A percentile compares a stretch with the other conserved stretches of the same genome.
Conservation (phyloP, 2,113 vertebrate species). For the Aegotheles bennettii region DNA sequence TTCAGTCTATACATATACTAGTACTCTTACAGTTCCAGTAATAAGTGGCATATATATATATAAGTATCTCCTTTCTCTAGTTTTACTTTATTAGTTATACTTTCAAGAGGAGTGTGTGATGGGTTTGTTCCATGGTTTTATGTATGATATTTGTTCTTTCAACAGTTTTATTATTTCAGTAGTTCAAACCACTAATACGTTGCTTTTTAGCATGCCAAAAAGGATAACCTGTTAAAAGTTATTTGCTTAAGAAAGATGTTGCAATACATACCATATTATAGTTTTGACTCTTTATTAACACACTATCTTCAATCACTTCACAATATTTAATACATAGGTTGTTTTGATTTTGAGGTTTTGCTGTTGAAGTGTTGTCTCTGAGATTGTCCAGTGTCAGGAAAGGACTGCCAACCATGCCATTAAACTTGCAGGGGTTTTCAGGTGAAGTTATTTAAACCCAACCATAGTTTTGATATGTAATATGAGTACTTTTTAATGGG, state of each 20-base stretch:
- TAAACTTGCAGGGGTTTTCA: slow-evolving; percentile 20
- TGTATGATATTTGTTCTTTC: not conserved
- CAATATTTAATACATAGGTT: not conserved
- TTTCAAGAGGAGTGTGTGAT: not conserved
- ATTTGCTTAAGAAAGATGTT: not conserved
- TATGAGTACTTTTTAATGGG: slow-evolving; percentile 34
- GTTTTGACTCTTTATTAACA: not conserved
- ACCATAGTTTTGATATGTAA: not conserved
- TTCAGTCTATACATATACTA: not conserved
- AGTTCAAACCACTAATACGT: not conserved
- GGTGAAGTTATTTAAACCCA: slow-evolving; percentile 26
- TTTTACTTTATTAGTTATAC: not conserved
- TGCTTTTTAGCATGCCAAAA: not conserved
- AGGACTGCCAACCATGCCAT: not conserved
- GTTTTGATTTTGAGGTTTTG: not conserved
- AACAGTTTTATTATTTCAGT: not conserved
- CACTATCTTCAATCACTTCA: not conserved
- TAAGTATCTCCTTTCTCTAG: not conserved
- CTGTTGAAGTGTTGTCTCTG: not conserved
- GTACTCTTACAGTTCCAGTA: not conserved
- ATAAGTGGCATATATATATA: not conserved
- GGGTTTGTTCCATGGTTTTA: not conserved
- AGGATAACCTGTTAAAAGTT: not conserved
- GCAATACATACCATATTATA: not conserved
- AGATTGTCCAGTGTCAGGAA: not conserved